Conservation (phyloP, 2,113 vertebrate species). For the Mesembrinibis cayennensis region DNA sequence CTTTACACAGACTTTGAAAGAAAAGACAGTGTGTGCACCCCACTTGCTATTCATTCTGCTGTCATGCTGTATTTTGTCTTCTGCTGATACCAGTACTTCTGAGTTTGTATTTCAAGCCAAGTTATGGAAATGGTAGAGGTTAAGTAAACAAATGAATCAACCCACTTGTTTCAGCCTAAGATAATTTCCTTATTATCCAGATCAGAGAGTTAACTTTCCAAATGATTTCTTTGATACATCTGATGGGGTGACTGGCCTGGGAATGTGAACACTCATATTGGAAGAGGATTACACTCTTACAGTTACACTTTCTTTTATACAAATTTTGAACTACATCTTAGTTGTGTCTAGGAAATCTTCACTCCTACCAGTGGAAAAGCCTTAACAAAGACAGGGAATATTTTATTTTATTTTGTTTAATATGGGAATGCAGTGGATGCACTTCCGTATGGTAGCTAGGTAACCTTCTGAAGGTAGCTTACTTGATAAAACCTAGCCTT, state of each 20-base stretch:
- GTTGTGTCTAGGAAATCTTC: neutral
- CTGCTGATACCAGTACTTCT: neutral
- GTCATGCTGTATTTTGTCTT: neutral
- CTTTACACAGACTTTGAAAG: neutral
- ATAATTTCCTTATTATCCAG: neutral
- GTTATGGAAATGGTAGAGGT: neutral
- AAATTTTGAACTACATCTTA: neutral
- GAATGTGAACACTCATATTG: neutral
- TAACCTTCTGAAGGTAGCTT: neutral
- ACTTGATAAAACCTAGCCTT: neutral
- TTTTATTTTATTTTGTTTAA: neutral
- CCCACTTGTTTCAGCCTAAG: neutral
- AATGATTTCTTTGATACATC: neutral
- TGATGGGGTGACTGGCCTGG: neutral
- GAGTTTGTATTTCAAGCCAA: neutral
- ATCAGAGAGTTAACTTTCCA: neutral
- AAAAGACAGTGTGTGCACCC: neutral
- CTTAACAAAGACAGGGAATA: neutral
- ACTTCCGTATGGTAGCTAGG: neutral
- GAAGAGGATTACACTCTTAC: neutral
- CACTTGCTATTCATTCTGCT: neutral
- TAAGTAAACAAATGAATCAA: neutral
- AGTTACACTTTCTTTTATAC: neutral
- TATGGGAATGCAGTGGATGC: neutral
- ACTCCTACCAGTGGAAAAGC: neutral